These are phyloP conservation scores for Agapetus fuscipes DNA, from an alignment of 2,888 invertebrate genomes.

Conservation along the genomic window DNA sequence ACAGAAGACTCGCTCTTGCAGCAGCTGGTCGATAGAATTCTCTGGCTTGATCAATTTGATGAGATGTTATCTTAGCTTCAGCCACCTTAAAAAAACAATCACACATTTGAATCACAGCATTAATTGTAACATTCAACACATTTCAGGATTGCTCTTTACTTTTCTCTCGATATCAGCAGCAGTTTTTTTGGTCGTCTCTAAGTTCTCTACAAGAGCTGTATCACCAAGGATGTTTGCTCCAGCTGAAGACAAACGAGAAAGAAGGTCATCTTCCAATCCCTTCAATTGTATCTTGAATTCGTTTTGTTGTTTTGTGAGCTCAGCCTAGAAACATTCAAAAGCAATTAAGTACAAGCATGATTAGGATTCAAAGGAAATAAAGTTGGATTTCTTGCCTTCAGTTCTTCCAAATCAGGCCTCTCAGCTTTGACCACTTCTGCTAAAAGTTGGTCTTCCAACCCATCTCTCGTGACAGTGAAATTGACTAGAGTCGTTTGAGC, in stretches of 20 bases:
- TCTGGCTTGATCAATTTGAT: slow-evolving; percentile 86
- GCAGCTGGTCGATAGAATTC: slow-evolving; percentile 86
- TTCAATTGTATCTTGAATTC: slow-evolving; percentile 94
- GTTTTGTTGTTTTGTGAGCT: slow-evolving; percentile 92
- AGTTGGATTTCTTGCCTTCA: slow-evolving; percentile 65
- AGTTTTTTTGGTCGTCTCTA: slow-evolving; percentile 91
- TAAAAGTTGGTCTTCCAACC: slow-evolving; percentile 88
- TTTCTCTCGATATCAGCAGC: slow-evolving; percentile 92
- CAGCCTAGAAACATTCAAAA: slow-evolving; percentile 48
- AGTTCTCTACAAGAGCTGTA: slow-evolving; percentile 89
- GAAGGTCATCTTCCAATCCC: slow-evolving; percentile 82
- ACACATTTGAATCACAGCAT: not conserved
- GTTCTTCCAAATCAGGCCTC: slow-evolving; percentile 88
- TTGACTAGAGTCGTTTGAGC: slow-evolving; percentile 95
- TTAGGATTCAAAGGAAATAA: too few relatives aligned
- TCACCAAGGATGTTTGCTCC: slow-evolving; percentile 91
- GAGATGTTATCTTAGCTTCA: slow-evolving; percentile 87
- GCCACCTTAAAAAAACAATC: slow-evolving; percentile 44
- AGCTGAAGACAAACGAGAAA: slow-evolving; percentile 83
- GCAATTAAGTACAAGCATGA: too few relatives aligned
- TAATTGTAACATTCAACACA: not conserved
- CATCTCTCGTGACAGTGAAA: slow-evolving; percentile 94
- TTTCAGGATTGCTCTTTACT: slow-evolving; percentile 32
- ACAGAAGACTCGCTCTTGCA: slow-evolving; percentile 83
- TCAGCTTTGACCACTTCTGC: slow-evolving; percentile 97